phyloP scores from a whole-genome alignment of 2,888 invertebrate genomes.

The Portevinia maculata region DNA sequence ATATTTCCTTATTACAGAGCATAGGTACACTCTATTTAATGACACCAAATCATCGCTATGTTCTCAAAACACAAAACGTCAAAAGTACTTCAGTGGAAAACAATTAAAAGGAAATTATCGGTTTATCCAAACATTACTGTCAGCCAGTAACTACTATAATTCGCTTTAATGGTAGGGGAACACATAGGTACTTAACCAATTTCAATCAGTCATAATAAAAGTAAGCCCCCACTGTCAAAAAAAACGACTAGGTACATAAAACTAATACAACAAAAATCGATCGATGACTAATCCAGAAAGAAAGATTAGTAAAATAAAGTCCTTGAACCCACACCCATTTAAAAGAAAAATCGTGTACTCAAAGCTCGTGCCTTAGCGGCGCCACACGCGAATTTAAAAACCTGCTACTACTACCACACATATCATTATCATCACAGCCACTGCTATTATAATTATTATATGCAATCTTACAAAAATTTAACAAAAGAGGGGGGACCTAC shows the following conservation, averaged over 20 bases:
- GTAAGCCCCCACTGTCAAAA: constrained; percentile 17
- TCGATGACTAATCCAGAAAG: constrained; percentile 67
- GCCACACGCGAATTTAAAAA: constrained; percentile 66
- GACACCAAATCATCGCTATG: constrained; percentile 25
- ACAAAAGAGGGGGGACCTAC: constrained; percentile 15
- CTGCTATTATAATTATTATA: constrained; percentile 61
- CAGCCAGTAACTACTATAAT: constrained; percentile 17
- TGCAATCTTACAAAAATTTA: constrained; percentile 61
- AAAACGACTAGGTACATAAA: too few relatives aligned
- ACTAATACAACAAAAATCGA: constrained; percentile 42
- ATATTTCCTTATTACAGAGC: neutral
- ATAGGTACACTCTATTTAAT: constrained; percentile 61
- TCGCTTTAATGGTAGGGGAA: constrained; percentile 2
- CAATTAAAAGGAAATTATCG: constrained; percentile 63
- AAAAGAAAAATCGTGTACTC: constrained; percentile 46
- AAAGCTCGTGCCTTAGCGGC: constrained; percentile 42
- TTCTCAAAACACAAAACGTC: constrained; percentile 15
- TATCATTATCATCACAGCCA: constrained; percentile 39
- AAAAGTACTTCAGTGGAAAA: constrained; percentile 15
- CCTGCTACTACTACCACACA: constrained; percentile 23
- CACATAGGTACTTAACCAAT: neutral
- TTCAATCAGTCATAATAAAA: constrained; percentile 34
- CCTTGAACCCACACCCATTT: constrained; percentile 63
- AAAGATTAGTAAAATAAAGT: constrained; percentile 42
- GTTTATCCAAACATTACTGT: constrained; percentile 22